phyloP scores from a whole-genome alignment of 2,113 vertebrate genomes.

The Isichthys henryi region DNA sequence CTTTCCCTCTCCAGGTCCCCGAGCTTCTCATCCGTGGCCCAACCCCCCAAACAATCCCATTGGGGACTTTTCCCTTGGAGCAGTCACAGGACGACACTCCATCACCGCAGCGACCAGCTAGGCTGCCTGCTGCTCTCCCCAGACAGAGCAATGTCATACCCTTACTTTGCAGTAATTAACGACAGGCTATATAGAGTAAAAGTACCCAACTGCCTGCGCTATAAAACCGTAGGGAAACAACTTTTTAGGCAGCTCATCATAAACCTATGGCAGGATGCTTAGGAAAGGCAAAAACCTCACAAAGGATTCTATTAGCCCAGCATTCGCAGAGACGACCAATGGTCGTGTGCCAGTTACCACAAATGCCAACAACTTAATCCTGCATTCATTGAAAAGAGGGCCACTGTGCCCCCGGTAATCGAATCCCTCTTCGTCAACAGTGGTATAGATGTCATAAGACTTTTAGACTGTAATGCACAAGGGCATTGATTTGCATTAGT shows the following conservation, averaged over 20 bases:
- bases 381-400: not conserved
- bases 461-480: not conserved
- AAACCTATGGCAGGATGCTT: not conserved
- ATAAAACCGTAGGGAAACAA: not conserved
- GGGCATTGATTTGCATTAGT: not conserved
- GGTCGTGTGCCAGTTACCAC: not conserved
- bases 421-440: not conserved
- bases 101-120: not conserved
- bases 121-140: not conserved
- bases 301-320: not conserved
- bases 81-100: not conserved
- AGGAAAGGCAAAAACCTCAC: not conserved
- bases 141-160: not conserved
- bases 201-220: not conserved
- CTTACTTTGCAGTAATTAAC: slow-evolving; percentile 2
- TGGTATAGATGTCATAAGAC: not conserved
- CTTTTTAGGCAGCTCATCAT: not conserved
- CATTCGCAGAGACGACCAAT: not conserved
- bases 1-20: not conserved
- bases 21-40: not conserved
- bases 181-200: not conserved
- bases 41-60: not conserved
- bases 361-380: not conserved
- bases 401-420: not conserved
- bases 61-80: not conserved